Evolutionary conservation across 37 sponge, comb jelly and placozoan genomes (phyloP).

Genomic region (Dysidea cf. avara): DNA sequence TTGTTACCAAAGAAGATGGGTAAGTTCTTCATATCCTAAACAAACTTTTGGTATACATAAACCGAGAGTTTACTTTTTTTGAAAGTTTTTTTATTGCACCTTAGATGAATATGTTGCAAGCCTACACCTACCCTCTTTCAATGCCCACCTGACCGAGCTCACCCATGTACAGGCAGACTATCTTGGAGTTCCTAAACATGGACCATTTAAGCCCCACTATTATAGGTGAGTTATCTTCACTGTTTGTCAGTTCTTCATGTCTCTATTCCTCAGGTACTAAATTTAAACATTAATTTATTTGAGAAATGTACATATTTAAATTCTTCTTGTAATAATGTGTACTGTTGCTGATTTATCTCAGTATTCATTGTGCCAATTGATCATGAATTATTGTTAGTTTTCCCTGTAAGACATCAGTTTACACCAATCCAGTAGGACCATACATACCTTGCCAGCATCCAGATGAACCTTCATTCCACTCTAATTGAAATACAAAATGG

Average conservation of each 20-base stretch:
- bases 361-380: too few relatives aligned
- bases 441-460: slow-evolving; percentile 73
- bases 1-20: slow-evolving; percentile 91
- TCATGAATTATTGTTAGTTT: too few relatives aligned
- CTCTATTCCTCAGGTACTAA: neutral
- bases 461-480: slow-evolving; percentile 82
- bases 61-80: neutral
- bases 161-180: slow-evolving; percentile 75
- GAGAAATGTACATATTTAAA: neutral
- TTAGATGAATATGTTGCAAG: slow-evolving; percentile 90
- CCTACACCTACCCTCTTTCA: slow-evolving; percentile 76
- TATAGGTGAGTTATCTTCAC: slow-evolving; percentile 61
- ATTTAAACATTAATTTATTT: neutral
- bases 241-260: neutral
- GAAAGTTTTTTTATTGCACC: neutral
- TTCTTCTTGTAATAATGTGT: too few relatives aligned
- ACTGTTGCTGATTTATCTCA: too few relatives aligned
- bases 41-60: too few relatives aligned
- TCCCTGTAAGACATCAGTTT: too few relatives aligned
- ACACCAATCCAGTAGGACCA: too few relatives aligned
- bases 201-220: slow-evolving; percentile 88
- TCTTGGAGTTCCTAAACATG: slow-evolving; percentile 67
- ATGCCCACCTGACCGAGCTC: slow-evolving; percentile 80
- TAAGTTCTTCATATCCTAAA: too few relatives aligned
- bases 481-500: slow-evolving; percentile 13